A percentile compares a stretch with the other conserved stretches of the same genome.
Evolutionary conservation across 2,113 vertebrate species (phyloP).

Genomic region (Pterocles gutturalis): DNA sequence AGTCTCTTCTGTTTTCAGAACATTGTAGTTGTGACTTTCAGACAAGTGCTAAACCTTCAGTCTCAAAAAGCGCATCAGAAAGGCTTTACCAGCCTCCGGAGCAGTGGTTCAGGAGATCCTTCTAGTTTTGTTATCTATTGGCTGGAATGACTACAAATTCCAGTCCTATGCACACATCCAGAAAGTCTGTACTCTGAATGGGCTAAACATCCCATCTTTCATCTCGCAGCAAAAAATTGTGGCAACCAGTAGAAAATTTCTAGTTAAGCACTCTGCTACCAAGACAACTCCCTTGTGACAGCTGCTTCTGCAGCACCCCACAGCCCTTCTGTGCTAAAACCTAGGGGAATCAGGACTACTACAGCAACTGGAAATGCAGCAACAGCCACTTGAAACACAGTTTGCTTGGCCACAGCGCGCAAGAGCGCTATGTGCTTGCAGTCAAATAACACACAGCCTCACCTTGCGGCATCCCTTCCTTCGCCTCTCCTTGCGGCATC

Average conservation of each 20-base stretch:
- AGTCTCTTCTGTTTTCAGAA: neutral
- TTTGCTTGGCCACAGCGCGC: neutral
- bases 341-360: neutral
- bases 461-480: neutral
- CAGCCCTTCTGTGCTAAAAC: neutral
- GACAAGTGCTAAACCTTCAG: neutral
- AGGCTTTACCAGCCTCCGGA: neutral
- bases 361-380: neutral
- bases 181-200: fast-evolving
- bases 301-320: neutral
- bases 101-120: neutral
- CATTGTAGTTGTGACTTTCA: neutral
- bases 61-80: neutral
- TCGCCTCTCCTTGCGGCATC: too few species aligned
- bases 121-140: neutral
- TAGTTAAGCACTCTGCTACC: neutral
- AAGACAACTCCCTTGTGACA: neutral
- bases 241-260: neutral
- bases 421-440: fast-evolving
- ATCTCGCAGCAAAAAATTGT: neutral
- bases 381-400: neutral
- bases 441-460: neutral
- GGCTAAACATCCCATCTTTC: neutral
- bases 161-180: neutral
- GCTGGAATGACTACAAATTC: neutral